Conservation (phyloP, 2,113 vertebrate species). For the Callorhinus ursinus region DNA sequence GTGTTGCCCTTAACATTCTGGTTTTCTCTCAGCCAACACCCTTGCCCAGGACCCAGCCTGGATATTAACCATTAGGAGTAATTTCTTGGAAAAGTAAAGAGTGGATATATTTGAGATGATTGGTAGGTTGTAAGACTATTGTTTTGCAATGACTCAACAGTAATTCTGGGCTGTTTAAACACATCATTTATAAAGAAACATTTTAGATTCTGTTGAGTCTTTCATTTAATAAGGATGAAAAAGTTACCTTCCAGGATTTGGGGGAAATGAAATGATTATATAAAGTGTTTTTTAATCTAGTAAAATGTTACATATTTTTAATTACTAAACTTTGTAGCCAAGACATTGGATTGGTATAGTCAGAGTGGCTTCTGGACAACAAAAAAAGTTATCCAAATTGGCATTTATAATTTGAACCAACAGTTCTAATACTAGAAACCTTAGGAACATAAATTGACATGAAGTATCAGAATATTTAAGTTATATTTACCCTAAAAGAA, state of each 20-base stretch:
- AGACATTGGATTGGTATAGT: background rate
- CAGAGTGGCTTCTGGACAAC: background rate
- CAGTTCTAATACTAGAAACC: background rate
- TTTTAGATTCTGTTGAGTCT: background rate
- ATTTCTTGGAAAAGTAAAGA: background rate
- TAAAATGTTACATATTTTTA: background rate
- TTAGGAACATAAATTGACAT: background rate
- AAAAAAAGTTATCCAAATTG: background rate
- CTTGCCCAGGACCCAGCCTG: background rate
- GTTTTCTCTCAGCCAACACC: background rate
- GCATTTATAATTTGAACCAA: background rate
- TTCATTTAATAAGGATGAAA: background rate
- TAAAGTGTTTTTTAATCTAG: background rate
- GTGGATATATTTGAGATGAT: background rate
- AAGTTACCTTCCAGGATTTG: background rate
- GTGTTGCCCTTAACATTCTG: background rate
- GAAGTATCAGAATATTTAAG: background rate
- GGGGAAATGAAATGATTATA: background rate
- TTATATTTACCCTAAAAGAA: constrained; percentile 2
- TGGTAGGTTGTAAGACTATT: background rate
- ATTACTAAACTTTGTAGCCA: background rate
- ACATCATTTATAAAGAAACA: background rate
- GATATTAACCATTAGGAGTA: background rate
- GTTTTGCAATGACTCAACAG: background rate
- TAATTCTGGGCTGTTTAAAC: background rate